Percentiles rank a stretch among this genome's conserved stretches.
These are phyloP conservation scores for Leptinotarsa tumamoca DNA, from an alignment of 2,888 invertebrate genomes.

Conservation along the genomic window DNA sequence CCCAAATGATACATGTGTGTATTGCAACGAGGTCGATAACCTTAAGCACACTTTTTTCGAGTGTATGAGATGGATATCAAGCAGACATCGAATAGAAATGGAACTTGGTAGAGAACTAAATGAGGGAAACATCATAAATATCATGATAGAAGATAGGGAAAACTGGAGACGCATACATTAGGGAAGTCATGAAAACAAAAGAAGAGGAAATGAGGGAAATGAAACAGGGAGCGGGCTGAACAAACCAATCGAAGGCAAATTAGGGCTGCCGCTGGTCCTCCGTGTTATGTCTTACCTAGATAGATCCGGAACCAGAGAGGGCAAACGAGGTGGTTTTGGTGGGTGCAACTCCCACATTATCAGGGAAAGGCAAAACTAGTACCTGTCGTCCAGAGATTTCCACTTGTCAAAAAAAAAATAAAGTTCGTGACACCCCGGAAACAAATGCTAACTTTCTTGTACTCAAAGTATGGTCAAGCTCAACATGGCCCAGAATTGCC, in stretches of 20 bases:
- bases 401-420: neutral
- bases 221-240: neutral
- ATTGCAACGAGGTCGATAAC: neutral
- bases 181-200: neutral
- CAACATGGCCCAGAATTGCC: too few species aligned
- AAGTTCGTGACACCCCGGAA: too few species aligned
- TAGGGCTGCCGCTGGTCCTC: neutral
- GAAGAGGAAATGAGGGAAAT: neutral
- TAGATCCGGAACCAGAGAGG: conserved; percentile 13
- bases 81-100: neutral
- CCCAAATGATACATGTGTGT: neutral
- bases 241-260: neutral
- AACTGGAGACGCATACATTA: conserved; percentile 6
- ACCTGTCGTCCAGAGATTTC: neutral
- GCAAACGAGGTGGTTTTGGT: neutral
- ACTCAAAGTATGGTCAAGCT: too few species aligned
- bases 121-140: neutral
- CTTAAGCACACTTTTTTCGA: neutral
- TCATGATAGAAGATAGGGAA: neutral
- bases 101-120: neutral
- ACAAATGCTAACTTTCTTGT: too few species aligned
- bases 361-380: neutral
- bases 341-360: neutral
- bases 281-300: neutral
- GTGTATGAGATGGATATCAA: neutral